phyloP scores from a whole-genome alignment of 2,888 invertebrate species.

The Endotricha flammealis region DNA sequence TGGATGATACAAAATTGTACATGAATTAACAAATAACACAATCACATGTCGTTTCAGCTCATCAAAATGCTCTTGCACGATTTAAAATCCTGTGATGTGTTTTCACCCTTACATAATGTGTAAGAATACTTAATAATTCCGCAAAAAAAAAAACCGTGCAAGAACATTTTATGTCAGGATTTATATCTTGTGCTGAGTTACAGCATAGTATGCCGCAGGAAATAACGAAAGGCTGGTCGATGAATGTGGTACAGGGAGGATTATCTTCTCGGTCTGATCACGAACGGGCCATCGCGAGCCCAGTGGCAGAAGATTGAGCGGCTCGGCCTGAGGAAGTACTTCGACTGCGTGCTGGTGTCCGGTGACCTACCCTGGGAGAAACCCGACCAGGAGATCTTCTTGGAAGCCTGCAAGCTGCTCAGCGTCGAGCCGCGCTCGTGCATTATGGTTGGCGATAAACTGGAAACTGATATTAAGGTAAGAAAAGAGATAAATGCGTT shows the following conservation, averaged over 20 bases:
- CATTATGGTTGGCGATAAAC: conserved; percentile 92
- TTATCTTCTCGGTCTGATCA: conserved; percentile 88
- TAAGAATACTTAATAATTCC: not conserved
- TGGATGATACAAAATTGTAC: conserved; percentile 50
- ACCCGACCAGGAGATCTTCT: conserved; percentile 89
- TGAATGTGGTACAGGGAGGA: conserved; percentile 80
- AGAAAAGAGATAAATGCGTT: too few relatives aligned
- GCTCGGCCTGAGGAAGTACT: conserved; percentile 83
- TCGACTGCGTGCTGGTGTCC: conserved; percentile 89
- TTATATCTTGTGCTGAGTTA: conserved; percentile 65
- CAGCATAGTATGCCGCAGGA: conserved; percentile 50
- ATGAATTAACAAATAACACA: conserved; percentile 30
- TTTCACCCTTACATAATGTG: not conserved
- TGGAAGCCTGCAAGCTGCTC: conserved; percentile 87
- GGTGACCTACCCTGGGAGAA: conserved; percentile 93
- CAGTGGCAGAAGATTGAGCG: conserved; percentile 93
- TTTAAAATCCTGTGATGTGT: not conserved
- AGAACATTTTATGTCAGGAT: conserved; percentile 47
- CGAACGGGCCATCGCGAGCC: conserved; percentile 90
- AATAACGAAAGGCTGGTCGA: conserved; percentile 67
- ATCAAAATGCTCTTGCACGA: conserved; percentile 58
- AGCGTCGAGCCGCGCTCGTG: conserved; percentile 86
- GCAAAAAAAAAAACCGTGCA: conserved; percentile 38
- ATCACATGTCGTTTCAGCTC: conserved; percentile 28
- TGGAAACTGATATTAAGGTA: conserved; percentile 91